These are phyloP conservation scores for Trinectes maculatus DNA, from an alignment of 2,113 vertebrate species.

Conservation along the genomic window DNA sequence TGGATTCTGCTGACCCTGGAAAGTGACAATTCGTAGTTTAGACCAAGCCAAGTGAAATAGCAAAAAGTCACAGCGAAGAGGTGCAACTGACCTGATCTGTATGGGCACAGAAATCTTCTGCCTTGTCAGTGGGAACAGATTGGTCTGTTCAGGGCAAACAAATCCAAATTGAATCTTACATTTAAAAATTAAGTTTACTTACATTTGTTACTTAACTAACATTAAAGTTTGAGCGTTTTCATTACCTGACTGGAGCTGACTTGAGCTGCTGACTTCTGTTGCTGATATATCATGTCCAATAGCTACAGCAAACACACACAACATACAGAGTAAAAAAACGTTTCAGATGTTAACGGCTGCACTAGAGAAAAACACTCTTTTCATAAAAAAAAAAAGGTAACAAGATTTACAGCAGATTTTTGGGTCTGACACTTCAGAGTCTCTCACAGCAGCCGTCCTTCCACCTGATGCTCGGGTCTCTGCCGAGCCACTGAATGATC, in stretches of 20 bases:
- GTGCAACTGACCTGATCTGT: slow-evolving; percentile 49
- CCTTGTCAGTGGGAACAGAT: background rate
- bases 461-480: slow-evolving; percentile 16
- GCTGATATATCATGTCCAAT: slow-evolving; percentile 7
- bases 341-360: background rate
- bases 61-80: too few relatives aligned
- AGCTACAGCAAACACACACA: slow-evolving; percentile 22
- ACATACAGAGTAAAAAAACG: background rate
- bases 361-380: background rate
- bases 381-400: background rate
- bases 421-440: background rate
- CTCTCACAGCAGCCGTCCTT: background rate
- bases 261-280: slow-evolving; percentile 13
- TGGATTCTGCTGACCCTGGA: slow-evolving; percentile 19
- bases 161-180: background rate
- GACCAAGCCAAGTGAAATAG: background rate
- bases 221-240: background rate
- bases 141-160: slow-evolving; percentile 34
- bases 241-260: slow-evolving; percentile 51
- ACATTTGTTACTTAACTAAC: background rate
- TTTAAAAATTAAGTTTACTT: background rate
- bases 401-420: slow-evolving; percentile 40
- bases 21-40: background rate
- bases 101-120: background rate
- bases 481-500: slow-evolving; percentile 11